Conservation (phyloP, 35 echinoderm and acorn worm genomes). For the Strongylocentrotus purpuratus region DNA sequence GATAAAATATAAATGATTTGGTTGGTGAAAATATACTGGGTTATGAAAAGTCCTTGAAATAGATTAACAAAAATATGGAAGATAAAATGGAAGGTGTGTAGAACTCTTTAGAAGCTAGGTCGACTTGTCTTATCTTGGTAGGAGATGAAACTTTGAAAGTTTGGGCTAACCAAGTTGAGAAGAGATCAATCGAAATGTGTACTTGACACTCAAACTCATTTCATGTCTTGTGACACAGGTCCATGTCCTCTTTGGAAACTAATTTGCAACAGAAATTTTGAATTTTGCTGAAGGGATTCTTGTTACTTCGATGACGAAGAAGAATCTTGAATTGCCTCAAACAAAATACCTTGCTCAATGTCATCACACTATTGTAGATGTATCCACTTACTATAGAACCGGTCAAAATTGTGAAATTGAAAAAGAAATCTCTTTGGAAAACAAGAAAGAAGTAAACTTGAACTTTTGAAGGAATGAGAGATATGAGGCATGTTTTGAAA, state of each 20-base stretch:
- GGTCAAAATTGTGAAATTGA: background rate
- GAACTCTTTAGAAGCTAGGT: background rate
- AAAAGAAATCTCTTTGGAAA: conserved; percentile 15
- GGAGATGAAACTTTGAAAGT: background rate
- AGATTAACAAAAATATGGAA: background rate
- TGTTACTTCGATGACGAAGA: background rate
- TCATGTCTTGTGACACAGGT: background rate
- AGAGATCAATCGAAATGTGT: background rate
- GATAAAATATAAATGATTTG: background rate
- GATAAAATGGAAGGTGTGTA: background rate
- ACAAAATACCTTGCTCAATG: conserved; percentile 10
- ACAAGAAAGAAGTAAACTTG: background rate
- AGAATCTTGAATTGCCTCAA: conserved; percentile 14
- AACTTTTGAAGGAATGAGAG: conserved; percentile 35
- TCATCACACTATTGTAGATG: conserved; percentile 13
- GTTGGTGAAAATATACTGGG: background rate
- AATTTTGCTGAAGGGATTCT: conserved; percentile 25
- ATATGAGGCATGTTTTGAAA: conserved; percentile 48
- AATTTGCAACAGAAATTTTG: conserved; percentile 41
- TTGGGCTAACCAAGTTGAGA: background rate
- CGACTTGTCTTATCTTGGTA: background rate
- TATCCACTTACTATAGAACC: conserved; percentile 8
- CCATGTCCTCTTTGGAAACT: conserved; percentile 37
- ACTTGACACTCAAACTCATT: conserved; percentile 26
- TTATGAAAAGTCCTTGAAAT: background rate